Conservation (phyloP, 2,797 vertebrate genomes). For the Poliocrania exsul region DNA sequence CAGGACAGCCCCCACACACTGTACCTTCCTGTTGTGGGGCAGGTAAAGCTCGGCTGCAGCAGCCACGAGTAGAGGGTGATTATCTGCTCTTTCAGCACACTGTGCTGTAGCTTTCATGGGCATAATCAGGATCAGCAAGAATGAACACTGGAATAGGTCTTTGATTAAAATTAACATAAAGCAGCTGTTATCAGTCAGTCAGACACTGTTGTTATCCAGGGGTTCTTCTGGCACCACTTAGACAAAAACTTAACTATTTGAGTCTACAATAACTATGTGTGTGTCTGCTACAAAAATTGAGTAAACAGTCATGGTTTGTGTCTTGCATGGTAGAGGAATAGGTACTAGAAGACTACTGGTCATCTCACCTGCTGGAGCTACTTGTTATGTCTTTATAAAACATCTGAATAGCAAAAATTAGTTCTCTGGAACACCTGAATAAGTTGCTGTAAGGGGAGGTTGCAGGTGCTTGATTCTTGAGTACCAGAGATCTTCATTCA, state of each 20-base stretch:
- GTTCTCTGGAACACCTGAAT: not conserved
- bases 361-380: not conserved
- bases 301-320: not conserved
- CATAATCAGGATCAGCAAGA: rapidly evolving
- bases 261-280: not conserved
- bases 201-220: not conserved
- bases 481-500: not conserved
- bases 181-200: not conserved
- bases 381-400: not conserved
- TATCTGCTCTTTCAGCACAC: not conserved
- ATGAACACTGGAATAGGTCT: not conserved
- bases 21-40: not conserved
- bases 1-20: not conserved
- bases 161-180: not conserved
- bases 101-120: not conserved
- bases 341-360: not conserved
- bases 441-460: not conserved
- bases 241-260: not conserved
- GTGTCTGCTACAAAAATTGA: not conserved
- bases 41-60: not conserved
- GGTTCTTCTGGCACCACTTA: not conserved
- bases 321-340: not conserved
- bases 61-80: rapidly evolving
- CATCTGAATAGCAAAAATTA: not conserved
- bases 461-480: not conserved